These are phyloP conservation scores for Athrips mouffetella DNA, from an alignment of 2,888 invertebrate species.

Conservation along the genomic window DNA sequence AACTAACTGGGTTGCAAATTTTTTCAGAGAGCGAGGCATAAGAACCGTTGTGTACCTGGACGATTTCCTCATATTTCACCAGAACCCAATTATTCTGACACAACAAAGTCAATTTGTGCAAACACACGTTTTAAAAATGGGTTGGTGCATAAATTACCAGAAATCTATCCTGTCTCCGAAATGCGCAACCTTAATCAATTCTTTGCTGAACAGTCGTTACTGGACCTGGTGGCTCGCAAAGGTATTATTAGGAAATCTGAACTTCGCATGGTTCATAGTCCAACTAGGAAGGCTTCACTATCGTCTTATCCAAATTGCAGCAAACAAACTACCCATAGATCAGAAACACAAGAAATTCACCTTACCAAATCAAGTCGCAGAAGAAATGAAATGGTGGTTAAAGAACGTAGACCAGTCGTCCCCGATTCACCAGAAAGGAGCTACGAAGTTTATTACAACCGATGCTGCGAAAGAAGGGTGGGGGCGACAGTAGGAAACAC, in stretches of 20 bases:
- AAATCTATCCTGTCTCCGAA: conserved; percentile 2
- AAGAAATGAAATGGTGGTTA: conserved; percentile 17
- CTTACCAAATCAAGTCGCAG: not conserved
- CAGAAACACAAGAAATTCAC: not conserved
- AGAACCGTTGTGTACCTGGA: conserved; percentile 30
- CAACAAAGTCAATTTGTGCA: not conserved
- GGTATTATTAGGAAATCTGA: conserved; percentile 14
- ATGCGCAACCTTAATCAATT: conserved; percentile 4
- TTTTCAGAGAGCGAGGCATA: conserved; percentile 22
- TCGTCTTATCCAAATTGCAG: conserved; percentile 10
- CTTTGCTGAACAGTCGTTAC: not conserved
- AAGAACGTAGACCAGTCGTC: not conserved
- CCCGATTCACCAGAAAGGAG: not conserved
- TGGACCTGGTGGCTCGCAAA: conserved; percentile 18
- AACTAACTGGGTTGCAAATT: conserved; percentile 28
- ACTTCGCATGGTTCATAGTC: conserved; percentile 14
- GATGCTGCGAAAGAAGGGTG: conserved; percentile 24
- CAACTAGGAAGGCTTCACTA: conserved; percentile 14
- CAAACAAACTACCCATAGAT: not conserved
- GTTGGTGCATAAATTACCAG: conserved; percentile 3
- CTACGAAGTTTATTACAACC: conserved; percentile 12
- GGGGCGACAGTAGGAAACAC: conserved; percentile 18
- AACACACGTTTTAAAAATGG: not conserved
- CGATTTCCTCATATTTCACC: conserved; percentile 25
- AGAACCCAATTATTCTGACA: conserved; percentile 9